Conservation (phyloP, 92 coral and sea anemone genomes). For the Epizoanthus fatuus region DNA sequence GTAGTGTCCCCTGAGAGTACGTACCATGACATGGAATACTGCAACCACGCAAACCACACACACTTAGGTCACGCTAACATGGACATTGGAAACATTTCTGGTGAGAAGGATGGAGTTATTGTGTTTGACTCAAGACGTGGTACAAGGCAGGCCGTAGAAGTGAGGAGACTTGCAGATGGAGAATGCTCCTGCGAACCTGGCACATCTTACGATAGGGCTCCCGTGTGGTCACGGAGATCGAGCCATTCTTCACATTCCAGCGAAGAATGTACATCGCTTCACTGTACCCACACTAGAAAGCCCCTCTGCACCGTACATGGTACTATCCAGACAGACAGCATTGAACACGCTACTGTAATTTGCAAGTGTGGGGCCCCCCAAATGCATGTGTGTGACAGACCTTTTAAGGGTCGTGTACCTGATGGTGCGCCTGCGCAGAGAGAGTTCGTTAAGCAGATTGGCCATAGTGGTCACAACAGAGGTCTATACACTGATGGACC, state of each 20-base stretch:
- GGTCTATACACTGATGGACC: not conserved
- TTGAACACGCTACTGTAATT: conserved; percentile 2
- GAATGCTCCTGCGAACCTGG: conserved; percentile 20
- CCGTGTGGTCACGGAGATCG: not conserved
- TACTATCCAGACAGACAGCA: not conserved
- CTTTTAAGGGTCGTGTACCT: conserved; percentile 33
- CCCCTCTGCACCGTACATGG: conserved; percentile 26
- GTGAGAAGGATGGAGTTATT: not conserved
- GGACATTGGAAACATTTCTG: conserved; percentile 17
- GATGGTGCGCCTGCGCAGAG: conserved; percentile 43
- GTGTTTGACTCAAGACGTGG: not conserved
- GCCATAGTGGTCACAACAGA: not conserved
- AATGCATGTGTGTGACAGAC: not conserved
- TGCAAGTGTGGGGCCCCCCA: conserved; percentile 24
- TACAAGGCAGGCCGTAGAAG: not conserved
- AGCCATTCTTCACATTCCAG: conserved; percentile 14
- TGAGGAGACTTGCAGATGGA: conserved; percentile 10
- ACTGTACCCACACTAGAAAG: not conserved
- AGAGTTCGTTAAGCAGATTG: not conserved
- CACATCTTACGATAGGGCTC: not conserved
- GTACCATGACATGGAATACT: not conserved
- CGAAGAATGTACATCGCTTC: not conserved
- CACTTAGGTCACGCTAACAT: not conserved
- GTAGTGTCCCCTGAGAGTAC: not conserved
- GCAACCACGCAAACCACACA: not conserved